Base-by-base conservation (phyloP, 2,797 vertebrate genomes). In the Phrynocephalus vlangalii region DNA sequence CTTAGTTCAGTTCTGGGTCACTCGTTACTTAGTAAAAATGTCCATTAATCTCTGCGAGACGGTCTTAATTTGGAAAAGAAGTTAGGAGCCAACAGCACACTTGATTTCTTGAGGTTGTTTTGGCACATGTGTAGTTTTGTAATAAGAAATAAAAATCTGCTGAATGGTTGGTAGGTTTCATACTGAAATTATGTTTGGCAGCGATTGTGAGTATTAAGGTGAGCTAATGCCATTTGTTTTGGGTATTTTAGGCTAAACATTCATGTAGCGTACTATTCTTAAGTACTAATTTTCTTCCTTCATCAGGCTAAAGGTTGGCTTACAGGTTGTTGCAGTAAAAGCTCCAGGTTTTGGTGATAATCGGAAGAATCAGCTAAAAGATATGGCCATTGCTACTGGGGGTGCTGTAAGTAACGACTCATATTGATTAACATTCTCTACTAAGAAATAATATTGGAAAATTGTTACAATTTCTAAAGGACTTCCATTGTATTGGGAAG, bases 311-410 rank as follows among this genome's bases (percentile, higher is more conserved):
- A 99, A 99, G 93, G 99, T 99, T 88, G 99, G 98, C 30, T 98
- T 99, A 38, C 99, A 99, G 91, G 99, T 99, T 30, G 99, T 99
- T 50, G 99, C 99, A 33, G 98, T 99, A 30, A 99, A 99, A 97
- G 98, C 99, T 20, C 98, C 99, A 10, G 99, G 99, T 78, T 99
- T 99, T 90, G 99, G 99, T 85, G 99, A 99, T 96, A 99, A 99
- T 96, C 97, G 99, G 91, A 99, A 99, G 96, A 99, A 99, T 91
- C 98, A 99, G 95, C 97, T 99, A 88, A 98, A 96, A 93, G 99
- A 99, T 63, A 98, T 99, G 98, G 99, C 99, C 0, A 87, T 99
- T 70, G 96, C 98, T 94, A 99, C 98, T 5, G 99, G 99, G 2
- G 99, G 99, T 90, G 97, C 97, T 63, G 99, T 99, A 96, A 96